A percentile compares a stretch with the other conserved stretches of the same genome.
Conservation (phyloP, 64 coral and sea anemone species). For the Stylophora pistillata region DNA sequence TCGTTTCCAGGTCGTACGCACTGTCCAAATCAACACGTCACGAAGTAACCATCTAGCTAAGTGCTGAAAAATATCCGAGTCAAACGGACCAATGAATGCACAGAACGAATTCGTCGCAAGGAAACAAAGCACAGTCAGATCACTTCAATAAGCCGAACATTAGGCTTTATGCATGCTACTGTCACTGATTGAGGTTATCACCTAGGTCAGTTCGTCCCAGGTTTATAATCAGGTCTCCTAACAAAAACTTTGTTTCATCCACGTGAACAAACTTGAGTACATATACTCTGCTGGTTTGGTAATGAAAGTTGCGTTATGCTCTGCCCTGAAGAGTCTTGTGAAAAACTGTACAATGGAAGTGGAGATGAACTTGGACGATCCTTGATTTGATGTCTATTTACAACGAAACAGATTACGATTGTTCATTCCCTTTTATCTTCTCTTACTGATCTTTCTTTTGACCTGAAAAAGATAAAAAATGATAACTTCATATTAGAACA, state of each 20-base stretch:
- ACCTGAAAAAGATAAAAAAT: conserved; percentile 5
- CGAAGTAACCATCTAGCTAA: neutral
- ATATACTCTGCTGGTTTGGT: no score
- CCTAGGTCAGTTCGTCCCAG: neutral
- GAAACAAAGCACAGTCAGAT: neutral
- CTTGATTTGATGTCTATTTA: neutral
- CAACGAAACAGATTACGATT: neutral
- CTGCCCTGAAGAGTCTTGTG: no score
- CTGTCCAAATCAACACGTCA: neutral
- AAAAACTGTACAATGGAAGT: neutral
- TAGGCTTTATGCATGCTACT: neutral
- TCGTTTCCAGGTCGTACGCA: neutral
- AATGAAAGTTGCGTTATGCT: no score
- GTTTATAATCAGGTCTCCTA: no score
- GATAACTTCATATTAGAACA: neutral
- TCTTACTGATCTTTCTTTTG: conserved; percentile 14
- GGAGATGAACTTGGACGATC: neutral
- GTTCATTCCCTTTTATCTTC: neutral
- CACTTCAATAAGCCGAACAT: neutral
- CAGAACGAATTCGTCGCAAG: neutral
- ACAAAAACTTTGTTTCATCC: no score
- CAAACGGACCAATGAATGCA: neutral
- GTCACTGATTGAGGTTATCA: neutral
- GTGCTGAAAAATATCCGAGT: neutral
- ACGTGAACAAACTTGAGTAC: no score